Evolutionary conservation across 2,888 invertebrate species (phyloP), one percentile per base, ranked within the genome.

Genomic region (Gandaritis pyraliata): DNA sequence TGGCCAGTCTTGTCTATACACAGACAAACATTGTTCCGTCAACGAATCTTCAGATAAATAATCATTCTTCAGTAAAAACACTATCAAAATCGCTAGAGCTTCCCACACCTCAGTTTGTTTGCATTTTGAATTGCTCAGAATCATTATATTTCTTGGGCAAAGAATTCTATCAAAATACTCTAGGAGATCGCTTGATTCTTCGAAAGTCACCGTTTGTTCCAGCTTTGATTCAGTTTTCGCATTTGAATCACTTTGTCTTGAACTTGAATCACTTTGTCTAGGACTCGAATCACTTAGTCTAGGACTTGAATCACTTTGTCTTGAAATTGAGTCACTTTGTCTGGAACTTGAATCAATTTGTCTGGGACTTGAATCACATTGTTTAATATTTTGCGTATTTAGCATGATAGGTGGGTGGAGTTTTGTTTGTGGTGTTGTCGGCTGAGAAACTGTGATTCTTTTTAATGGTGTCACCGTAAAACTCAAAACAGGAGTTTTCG

Each of bases 1-100:
- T 0, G 94, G 82, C 95, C 95, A 96, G 61, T 95, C 94, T 67
- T 93, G 93, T 70, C 94, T 93, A 61, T 95, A 95, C 12, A 96
- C 92, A 0, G 94, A 93, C 39, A 95, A 84, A 71, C 95, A 95
- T 71, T 95, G 94, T 51, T 94, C 93, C 69, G 95, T 95, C 10
- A 96, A 79, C 0, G 92, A 87, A 48, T 95, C 94, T 13, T 94
- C 89, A 3, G 86, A 93, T 63, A 96, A 74, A 52, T 95, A 88
- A 18, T 93, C 81, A 47, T 93, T 85, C 7, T 89, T 86, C 52
- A 96, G 77, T 75, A 96, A 66, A 61, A 83, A 85, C 57, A 90
- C 80, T 1, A 94, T 67, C 2, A 93, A 76, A 0, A 80, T 74
- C 0, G 90, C 86, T 69, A 94, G 72, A 0, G 88, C 77, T 1